Percentiles rank a stretch among this genome's conserved stretches.
Evolutionary conservation across 2,797 vertebrate species (phyloP).

Genomic region (Thalassophryne amazonica): DNA sequence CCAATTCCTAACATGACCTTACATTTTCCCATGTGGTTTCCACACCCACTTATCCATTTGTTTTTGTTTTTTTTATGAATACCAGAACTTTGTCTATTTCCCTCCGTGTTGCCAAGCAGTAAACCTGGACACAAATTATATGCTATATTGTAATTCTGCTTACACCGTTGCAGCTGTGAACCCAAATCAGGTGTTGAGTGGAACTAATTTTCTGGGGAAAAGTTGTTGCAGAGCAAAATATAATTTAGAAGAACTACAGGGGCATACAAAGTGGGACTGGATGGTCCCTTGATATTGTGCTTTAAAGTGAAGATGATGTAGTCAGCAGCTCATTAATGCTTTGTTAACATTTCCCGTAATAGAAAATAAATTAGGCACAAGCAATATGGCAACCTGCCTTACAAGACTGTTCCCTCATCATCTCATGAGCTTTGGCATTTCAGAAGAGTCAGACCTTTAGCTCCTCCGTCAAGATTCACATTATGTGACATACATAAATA

Average conservation of each 20-base stretch:
- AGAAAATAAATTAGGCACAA: slow-evolving; percentile 63
- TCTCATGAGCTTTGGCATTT: slow-evolving; percentile 63
- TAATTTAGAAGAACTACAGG: slow-evolving; percentile 36
- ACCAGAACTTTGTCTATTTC: neutral
- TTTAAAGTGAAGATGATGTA: slow-evolving; percentile 56
- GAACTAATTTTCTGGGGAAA: slow-evolving; percentile 41
- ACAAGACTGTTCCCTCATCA: slow-evolving; percentile 44
- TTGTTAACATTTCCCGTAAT: slow-evolving; percentile 67
- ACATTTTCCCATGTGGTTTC: no score
- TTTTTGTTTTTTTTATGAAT: neutral
- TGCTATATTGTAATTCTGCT: slow-evolving; percentile 18
- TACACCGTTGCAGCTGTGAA: neutral
- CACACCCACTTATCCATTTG: no score
- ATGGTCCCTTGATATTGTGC: slow-evolving; percentile 57
- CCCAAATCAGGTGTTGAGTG: slow-evolving; percentile 31
- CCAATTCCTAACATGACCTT: no score
- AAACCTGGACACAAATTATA: slow-evolving; percentile 4
- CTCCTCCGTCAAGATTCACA: slow-evolving; percentile 50
- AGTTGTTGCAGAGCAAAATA: slow-evolving; percentile 38
- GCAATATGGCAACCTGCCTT: slow-evolving; percentile 43
- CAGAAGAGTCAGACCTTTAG: slow-evolving; percentile 45
- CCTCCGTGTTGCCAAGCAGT: slow-evolving; percentile 19
- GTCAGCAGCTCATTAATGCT: slow-evolving; percentile 66
- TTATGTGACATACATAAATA: slow-evolving; percentile 42
- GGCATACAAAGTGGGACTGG: slow-evolving; percentile 54